Evolutionary conservation across 2,888 invertebrate genomes (phyloP).

Genomic region (Aphidoletes aphidimyza): DNA sequence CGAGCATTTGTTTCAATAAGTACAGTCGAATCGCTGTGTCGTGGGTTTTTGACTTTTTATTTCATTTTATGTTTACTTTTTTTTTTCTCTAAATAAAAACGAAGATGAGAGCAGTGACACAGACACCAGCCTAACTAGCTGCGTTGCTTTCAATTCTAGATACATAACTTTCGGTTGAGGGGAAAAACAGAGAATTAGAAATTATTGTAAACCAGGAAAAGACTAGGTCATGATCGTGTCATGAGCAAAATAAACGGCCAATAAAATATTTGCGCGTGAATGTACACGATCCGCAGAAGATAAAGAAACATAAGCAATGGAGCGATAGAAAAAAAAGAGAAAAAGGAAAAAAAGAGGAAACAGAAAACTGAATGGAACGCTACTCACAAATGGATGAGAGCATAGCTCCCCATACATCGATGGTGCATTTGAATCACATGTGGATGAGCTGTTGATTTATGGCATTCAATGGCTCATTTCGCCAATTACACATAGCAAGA

Average conservation of each 20-base stretch:
- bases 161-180: neutral
- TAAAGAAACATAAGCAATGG: neutral
- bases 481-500: neutral
- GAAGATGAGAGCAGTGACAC: slow-evolving; percentile 43
- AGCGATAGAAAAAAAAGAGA: neutral
- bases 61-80: neutral
- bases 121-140: neutral
- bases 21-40: neutral
- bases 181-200: slow-evolving; percentile 15
- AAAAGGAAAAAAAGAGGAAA: neutral
- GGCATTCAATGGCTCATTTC: neutral
- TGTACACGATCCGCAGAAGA: neutral
- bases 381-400: no score
- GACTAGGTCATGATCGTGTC: slow-evolving; percentile 53
- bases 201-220: slow-evolving; percentile 1
- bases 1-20: neutral
- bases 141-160: slow-evolving; percentile 15
- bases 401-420: no score
- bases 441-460: slow-evolving; percentile 29
- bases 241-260: slow-evolving; percentile 45
- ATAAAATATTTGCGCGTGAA: neutral
- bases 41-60: neutral
- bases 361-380: neutral
- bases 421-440: neutral
- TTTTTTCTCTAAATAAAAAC: neutral